Conservation (phyloP, 2,888 invertebrate species). For the Smittia aterrima region DNA sequence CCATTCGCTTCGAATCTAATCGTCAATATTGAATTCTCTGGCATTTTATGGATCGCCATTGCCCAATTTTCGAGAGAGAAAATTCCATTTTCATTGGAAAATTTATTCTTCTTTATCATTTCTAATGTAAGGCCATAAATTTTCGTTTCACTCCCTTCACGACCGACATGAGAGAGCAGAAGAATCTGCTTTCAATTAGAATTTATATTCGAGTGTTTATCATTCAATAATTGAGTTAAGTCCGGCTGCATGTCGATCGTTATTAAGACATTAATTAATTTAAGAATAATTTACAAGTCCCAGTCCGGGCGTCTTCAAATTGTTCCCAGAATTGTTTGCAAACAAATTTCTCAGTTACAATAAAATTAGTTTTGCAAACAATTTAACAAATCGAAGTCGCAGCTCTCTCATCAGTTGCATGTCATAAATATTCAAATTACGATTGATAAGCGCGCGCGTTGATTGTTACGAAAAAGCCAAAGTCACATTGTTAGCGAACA, state of each 20-base stretch:
- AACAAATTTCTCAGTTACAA: background rate
- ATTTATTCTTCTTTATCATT: constrained; percentile 33
- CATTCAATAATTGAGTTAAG: constrained; percentile 37
- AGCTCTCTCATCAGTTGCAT: background rate
- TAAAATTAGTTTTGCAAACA: background rate
- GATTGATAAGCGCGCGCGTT: background rate
- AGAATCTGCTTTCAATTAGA: constrained; percentile 37
- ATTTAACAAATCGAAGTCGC: constrained; percentile 3
- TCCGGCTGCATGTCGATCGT: constrained; percentile 9
- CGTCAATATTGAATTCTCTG: constrained; percentile 31
- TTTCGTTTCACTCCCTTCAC: background rate
- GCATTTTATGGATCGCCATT: constrained; percentile 31
- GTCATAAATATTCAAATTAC: constrained; percentile 10
- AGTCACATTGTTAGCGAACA: background rate
- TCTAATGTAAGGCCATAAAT: constrained; percentile 39
- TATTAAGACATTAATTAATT: constrained; percentile 41
- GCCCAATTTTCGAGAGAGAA: background rate
- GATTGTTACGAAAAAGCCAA: background rate
- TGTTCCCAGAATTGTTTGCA: constrained; percentile 36
- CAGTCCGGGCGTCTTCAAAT: background rate
- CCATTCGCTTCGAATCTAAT: constrained; percentile 23
- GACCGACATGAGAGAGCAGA: background rate
- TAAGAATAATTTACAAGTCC: constrained; percentile 7
- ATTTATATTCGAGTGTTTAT: constrained; percentile 40
- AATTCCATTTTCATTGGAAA: constrained; percentile 19